Evolutionary conservation across 2,113 vertebrate species (phyloP), one percentile per base, ranked within the genome.

Genomic region (Hemicordylus capensis): DNA sequence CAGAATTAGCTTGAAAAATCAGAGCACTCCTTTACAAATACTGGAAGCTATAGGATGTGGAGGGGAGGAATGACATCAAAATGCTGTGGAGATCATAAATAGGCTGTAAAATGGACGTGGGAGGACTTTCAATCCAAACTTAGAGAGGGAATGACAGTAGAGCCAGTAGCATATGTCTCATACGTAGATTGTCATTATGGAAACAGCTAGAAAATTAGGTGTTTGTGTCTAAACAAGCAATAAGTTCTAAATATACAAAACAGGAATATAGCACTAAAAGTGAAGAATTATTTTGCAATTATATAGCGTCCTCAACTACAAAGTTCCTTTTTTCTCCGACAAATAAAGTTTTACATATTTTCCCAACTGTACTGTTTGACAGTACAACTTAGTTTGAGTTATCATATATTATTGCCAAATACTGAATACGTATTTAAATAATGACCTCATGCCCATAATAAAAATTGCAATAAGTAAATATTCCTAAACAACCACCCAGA

Each of bases 111-210:
- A 64, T 85, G 85, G 48, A 69, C 84, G 67, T 88, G 89, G 85
- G 89, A 93, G 87, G 83, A 24, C 59, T 84, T 84, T 69, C 83
- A 87, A 78, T 88, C 88, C 92, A 89, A 94, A 95, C 89, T 93
- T 89, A 94, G 90, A 92, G 89, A 91, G 80, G 75, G 82, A 93
- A 93, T 84, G 91, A 89, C 89, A 91, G 89, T 89, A 91, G 84
- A 91, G 89, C 85, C 94, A 87, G 83, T 91, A 91, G 79, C 88
- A 94, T 76, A 85, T 85, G 84, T 83, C 87, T 92, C 89, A 83
- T 89, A 90, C 78, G 72, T 83, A 90, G 85, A 84, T 89, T 84
- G 84, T 78, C 70, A 88, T 93, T 89, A 90, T 66, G 80, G 84
- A 91, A 69, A 91, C 37, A 90, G 89, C 89, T 89, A 88, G 89